A percentile compares a stretch with the other conserved stretches of the same genome.
phyloP scores from a whole-genome alignment of 2,113 vertebrate species.

The Gadus chalcogrammus region DNA sequence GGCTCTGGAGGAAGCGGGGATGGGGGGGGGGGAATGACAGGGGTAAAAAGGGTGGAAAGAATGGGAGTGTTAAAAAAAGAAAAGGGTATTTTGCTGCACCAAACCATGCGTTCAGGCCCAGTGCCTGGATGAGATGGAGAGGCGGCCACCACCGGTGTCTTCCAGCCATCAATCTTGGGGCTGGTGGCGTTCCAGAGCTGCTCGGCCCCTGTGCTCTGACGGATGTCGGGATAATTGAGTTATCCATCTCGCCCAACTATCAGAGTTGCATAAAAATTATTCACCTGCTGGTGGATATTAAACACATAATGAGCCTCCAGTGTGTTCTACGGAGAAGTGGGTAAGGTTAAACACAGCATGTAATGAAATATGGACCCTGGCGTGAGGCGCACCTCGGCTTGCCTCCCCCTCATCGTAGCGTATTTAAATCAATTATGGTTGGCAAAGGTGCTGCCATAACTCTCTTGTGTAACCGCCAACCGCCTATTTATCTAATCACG shows the following conservation, averaged over 20 bases:
- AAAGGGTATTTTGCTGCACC: slow-evolving; percentile 58
- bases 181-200: slow-evolving; percentile 86
- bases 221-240: slow-evolving; percentile 98
- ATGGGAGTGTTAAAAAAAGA: slow-evolving; percentile 39
- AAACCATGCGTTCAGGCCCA: slow-evolving; percentile 86
- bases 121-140: slow-evolving; percentile 90
- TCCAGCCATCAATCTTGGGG: slow-evolving; percentile 91
- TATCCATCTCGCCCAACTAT: slow-evolving; percentile 98
- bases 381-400: slow-evolving; percentile 48
- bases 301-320: slow-evolving; percentile 91
- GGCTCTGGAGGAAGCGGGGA: slow-evolving; percentile 51
- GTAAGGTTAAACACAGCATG: slow-evolving; percentile 71
- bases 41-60: slow-evolving; percentile 58
- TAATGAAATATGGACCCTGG: slow-evolving; percentile 67
- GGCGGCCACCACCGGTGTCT: slow-evolving; percentile 89
- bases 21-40: too few species aligned
- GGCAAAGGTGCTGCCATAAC: slow-evolving; percentile 44
- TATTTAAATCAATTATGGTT: slow-evolving; percentile 61
- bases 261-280: slow-evolving; percentile 99
- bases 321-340: slow-evolving; percentile 81
- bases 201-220: slow-evolving; percentile 88
- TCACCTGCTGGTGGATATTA: slow-evolving; percentile 98
- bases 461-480: slow-evolving; percentile 9
- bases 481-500: slow-evolving; percentile 29
- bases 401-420: slow-evolving; percentile 45